These are phyloP conservation scores for Pipistrellus nathusii DNA, from an alignment of 2,797 vertebrate species.

Conservation along the genomic window DNA sequence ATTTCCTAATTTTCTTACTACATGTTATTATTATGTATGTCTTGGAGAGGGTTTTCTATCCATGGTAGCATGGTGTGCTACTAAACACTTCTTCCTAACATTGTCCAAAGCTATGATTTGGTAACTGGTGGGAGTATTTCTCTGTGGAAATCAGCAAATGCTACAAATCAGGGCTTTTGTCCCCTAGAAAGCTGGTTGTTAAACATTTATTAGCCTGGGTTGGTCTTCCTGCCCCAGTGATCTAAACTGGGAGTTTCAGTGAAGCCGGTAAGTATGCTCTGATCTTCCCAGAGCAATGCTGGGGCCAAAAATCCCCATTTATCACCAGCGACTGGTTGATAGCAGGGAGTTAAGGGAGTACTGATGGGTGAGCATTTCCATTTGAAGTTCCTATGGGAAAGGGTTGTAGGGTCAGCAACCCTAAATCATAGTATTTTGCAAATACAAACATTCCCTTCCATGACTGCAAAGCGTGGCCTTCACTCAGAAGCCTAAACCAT, in stretches of 20 bases:
- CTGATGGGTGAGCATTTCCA: conserved; percentile 50
- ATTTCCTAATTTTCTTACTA: neutral
- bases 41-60: neutral
- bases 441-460: conserved; percentile 50
- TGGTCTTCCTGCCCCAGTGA: neutral
- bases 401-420: conserved; percentile 15
- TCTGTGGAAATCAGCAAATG: conserved; percentile 30
- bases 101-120: neutral
- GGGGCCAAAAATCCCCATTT: conserved; percentile 28
- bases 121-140: conserved; percentile 41
- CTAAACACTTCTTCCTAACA: neutral
- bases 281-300: neutral
- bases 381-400: conserved; percentile 58
- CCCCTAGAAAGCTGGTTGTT: neutral
- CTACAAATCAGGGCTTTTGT: conserved; percentile 48
- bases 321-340: conserved; percentile 2
- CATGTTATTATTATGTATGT: neutral
- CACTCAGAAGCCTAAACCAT: conserved; percentile 42
- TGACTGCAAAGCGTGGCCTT: neutral
- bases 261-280: neutral
- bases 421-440: conserved; percentile 56
- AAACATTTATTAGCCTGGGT: conserved; percentile 41
- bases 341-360: conserved; percentile 21
- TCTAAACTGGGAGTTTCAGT: neutral
- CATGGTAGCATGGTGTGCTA: neutral